Percentiles rank a stretch among this genome's conserved stretches.
phyloP scores from a whole-genome alignment of 2,888 invertebrate genomes.

The Ditula angustiorana region DNA sequence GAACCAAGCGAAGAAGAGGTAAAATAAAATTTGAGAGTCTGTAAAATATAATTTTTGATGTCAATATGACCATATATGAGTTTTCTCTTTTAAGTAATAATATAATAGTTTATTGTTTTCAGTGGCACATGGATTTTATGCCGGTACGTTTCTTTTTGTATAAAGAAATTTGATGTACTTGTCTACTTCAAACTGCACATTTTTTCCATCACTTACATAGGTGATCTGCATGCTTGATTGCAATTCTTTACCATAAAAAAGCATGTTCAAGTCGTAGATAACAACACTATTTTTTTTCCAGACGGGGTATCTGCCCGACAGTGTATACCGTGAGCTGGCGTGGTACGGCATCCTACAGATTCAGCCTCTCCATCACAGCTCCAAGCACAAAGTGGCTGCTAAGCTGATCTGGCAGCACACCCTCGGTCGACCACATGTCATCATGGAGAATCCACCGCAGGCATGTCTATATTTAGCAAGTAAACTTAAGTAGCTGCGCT shows the following conservation, averaged over 20 bases:
- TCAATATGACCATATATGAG: no score
- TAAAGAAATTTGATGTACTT: background rate
- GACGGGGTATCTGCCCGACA: slow-evolving; percentile 80
- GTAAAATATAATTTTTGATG: slow-evolving; percentile 25
- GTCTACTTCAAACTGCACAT: no score
- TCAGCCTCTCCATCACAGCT: slow-evolving; percentile 75
- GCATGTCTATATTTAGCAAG: slow-evolving; percentile 52
- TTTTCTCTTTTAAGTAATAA: no score
- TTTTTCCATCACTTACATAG: no score
- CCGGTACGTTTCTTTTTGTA: slow-evolving; percentile 48
- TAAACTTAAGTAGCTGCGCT: no score
- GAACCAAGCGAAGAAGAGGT: slow-evolving; percentile 72
- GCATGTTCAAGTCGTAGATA: no score
- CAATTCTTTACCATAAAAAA: no score
- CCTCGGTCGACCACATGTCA: slow-evolving; percentile 77
- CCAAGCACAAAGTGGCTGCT: slow-evolving; percentile 76
- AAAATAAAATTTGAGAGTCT: slow-evolving; percentile 43
- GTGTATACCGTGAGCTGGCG: slow-evolving; percentile 77
- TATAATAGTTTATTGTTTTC: slow-evolving; percentile 47
- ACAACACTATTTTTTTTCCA: no score
- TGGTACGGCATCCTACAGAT: slow-evolving; percentile 82
- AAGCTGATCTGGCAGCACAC: slow-evolving; percentile 81
- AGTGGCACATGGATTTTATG: slow-evolving; percentile 83
- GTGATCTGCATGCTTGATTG: no score
- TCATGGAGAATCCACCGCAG: slow-evolving; percentile 79